phyloP scores from a whole-genome alignment of 35 echinoderm and acorn worm genomes.

The Amphiura filiformis region DNA sequence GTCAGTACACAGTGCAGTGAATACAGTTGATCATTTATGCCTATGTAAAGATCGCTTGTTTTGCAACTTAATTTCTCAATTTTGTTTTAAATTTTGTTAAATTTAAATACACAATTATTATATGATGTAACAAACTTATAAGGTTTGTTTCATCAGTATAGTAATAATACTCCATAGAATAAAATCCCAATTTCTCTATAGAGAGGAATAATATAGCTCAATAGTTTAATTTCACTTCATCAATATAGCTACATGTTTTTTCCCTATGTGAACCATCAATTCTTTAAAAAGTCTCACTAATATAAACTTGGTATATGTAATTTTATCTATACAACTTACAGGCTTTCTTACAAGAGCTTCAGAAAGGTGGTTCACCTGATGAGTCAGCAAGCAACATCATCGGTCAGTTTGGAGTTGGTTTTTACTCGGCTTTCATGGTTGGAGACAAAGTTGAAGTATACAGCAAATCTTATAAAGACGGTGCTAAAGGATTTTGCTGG shows the following conservation, averaged over 20 bases:
- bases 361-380: slow-evolving; percentile 31
- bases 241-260: neutral
- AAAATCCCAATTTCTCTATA: too few relatives aligned
- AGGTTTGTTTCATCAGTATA: neutral
- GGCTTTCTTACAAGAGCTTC: slow-evolving; percentile 73
- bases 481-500: slow-evolving; percentile 71
- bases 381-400: slow-evolving; percentile 68
- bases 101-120: neutral
- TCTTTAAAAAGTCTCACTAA: neutral
- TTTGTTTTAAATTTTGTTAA: neutral
- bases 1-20: slow-evolving; percentile 41
- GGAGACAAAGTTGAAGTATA: slow-evolving; percentile 81
- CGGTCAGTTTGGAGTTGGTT: slow-evolving; percentile 98
- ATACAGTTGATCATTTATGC: neutral
- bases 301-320: neutral
- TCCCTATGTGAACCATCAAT: neutral
- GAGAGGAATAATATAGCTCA: too few relatives aligned
- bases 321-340: neutral
- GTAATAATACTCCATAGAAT: neutral
- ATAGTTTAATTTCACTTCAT: too few relatives aligned
- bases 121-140: neutral
- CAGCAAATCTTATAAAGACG: slow-evolving; percentile 65
- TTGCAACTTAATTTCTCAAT: neutral
- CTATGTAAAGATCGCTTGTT: neutral
- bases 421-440: slow-evolving; percentile 98